Evolutionary conservation across 2,888 invertebrate species (phyloP).

Genomic region (Gortyna flavago): DNA sequence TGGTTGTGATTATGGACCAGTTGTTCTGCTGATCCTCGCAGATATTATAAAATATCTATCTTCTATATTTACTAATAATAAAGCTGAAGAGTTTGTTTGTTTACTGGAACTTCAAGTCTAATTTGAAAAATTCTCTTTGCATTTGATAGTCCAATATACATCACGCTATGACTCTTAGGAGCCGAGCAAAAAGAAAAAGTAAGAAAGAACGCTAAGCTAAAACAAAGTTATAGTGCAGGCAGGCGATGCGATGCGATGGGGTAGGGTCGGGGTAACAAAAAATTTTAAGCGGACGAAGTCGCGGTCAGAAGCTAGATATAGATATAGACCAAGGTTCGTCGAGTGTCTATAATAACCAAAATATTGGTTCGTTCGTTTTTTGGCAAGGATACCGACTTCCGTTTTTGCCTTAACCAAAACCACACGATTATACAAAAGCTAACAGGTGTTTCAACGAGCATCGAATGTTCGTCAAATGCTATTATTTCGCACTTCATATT

Average conservation of each 20-base stretch:
- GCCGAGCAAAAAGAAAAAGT: too few species aligned
- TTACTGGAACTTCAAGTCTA: too few species aligned
- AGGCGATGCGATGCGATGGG: not conserved
- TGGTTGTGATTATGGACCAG: not conserved
- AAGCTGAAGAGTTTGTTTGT: not conserved
- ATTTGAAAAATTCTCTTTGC: too few species aligned
- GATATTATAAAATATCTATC: not conserved
- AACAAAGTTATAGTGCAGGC: not conserved
- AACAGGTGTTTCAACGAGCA: slow-evolving; percentile 68
- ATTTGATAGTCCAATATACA: too few species aligned
- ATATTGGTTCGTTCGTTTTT: slow-evolving; percentile 10
- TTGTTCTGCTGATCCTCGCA: not conserved
- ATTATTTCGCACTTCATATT: slow-evolving; percentile 66
- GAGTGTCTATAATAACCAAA: not conserved
- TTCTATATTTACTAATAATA: too few species aligned
- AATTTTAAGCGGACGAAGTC: not conserved
- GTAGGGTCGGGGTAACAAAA: not conserved
- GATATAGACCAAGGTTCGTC: not conserved
- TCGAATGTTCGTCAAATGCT: slow-evolving; percentile 58
- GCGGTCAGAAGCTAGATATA: not conserved
- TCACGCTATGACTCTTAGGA: not conserved
- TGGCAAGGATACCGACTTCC: slow-evolving; percentile 47
- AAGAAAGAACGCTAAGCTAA: too few species aligned
- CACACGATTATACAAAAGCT: slow-evolving; percentile 66
- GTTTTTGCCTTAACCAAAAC: slow-evolving; percentile 61